phyloP scores from a whole-genome alignment of 2,113 vertebrate species.

The Silurus glanis region DNA sequence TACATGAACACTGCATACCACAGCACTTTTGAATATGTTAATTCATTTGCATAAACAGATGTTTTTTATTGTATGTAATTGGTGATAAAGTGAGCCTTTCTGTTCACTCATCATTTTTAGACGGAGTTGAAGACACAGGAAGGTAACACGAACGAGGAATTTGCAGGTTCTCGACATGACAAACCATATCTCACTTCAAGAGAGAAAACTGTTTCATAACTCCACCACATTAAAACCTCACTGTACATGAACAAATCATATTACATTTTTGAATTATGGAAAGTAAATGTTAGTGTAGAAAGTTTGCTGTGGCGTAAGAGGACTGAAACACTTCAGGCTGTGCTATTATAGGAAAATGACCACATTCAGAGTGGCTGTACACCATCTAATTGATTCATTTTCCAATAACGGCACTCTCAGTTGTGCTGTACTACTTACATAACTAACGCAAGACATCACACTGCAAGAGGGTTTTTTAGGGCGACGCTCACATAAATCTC shows the following conservation, averaged over 20 bases:
- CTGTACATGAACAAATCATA: no score
- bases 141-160: not conserved
- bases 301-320: not conserved
- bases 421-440: not conserved
- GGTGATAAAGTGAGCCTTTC: not conserved
- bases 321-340: not conserved
- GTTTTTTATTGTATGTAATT: not conserved
- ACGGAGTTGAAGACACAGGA: not conserved
- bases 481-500: no score
- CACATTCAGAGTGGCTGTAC: not conserved
- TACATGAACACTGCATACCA: not conserved
- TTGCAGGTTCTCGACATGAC: not conserved
- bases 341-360: not conserved
- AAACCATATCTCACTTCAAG: no score
- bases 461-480: no score
- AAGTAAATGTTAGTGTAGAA: not conserved
- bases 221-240: no score
- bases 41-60: not conserved
- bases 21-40: not conserved
- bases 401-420: not conserved
- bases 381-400: not conserved
- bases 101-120: not conserved
- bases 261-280: not conserved
- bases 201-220: not conserved
- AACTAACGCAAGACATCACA: not conserved